These are phyloP conservation scores for Catharus bicknelli DNA, from an alignment of 2,113 vertebrate genomes.

Conservation along the genomic window DNA sequence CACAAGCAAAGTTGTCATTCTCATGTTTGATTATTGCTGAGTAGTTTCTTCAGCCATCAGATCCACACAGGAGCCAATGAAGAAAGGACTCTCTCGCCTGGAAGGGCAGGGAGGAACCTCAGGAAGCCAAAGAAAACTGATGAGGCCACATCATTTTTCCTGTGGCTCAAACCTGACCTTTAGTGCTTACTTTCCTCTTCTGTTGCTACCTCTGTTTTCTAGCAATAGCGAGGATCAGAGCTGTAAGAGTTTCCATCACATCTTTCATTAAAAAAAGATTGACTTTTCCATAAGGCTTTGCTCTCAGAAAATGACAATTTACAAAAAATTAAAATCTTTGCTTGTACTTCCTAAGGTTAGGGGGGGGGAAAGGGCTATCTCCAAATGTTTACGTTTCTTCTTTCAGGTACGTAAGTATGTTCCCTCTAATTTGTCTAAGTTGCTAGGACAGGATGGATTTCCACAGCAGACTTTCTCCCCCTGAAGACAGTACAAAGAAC, in stretches of 20 bases:
- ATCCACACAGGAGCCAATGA: not conserved
- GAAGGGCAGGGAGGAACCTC: not conserved
- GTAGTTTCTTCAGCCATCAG: not conserved
- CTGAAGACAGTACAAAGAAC: not conserved
- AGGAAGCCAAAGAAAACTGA: not conserved
- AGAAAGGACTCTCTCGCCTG: not conserved
- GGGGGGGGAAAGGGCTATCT: not conserved
- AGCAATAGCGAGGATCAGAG: slow-evolving; percentile 25
- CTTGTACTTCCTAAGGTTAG: slow-evolving; percentile 39
- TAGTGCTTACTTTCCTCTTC: not conserved
- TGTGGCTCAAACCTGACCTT: not conserved
- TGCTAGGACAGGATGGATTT: slow-evolving; percentile 25
- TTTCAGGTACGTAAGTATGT: slow-evolving; percentile 51
- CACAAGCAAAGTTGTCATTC: not conserved
- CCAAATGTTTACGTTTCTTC: slow-evolving; percentile 42
- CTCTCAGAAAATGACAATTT: slow-evolving; percentile 52
- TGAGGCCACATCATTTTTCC: not conserved
- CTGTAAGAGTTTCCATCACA: slow-evolving; percentile 22
- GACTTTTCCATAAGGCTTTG: slow-evolving; percentile 58
- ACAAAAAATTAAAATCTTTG: slow-evolving; percentile 45
- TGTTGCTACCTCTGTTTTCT: not conserved
- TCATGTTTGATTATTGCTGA: not conserved
- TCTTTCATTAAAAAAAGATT: not conserved
- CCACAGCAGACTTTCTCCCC: not conserved
- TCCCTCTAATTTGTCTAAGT: slow-evolving; percentile 48